These are phyloP conservation scores for Laothoe populi DNA, from an alignment of 2,888 invertebrate species.

Conservation along the genomic window DNA sequence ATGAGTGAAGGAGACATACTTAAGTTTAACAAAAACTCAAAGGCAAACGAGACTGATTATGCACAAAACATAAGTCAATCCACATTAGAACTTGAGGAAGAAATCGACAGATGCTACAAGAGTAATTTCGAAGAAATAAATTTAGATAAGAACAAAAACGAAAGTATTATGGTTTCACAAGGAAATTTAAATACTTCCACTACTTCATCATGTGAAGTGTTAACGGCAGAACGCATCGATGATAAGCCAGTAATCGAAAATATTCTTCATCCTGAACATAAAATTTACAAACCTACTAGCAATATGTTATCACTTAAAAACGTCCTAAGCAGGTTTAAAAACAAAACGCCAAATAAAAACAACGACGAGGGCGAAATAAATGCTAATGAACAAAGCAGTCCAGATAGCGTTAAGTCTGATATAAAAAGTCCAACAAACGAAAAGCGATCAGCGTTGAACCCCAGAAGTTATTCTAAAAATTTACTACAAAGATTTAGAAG, in stretches of 20 bases:
- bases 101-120: constrained; percentile 81
- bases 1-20: constrained; percentile 76
- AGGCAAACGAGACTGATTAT: constrained; percentile 63
- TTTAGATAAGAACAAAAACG: constrained; percentile 69
- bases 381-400: constrained; percentile 71
- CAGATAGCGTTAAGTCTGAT: constrained; percentile 65
- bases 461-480: constrained; percentile 78
- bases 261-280: constrained; percentile 92
- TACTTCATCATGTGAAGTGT: constrained; percentile 83
- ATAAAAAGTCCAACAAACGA: constrained; percentile 72
- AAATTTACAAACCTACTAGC: constrained; percentile 89
- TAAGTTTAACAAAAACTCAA: constrained; percentile 71
- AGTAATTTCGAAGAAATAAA: constrained; percentile 73
- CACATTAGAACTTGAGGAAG: constrained; percentile 78
- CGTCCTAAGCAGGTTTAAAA: constrained; percentile 82
- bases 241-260: constrained; percentile 76
- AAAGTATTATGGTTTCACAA: constrained; percentile 65
- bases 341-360: constrained; percentile 68
- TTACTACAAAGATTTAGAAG: constrained; percentile 78
- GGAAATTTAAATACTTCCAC: constrained; percentile 80
- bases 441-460: constrained; percentile 72
- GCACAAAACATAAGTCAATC: constrained; percentile 76
- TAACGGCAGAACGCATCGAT: constrained; percentile 73
- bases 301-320: constrained; percentile 83
- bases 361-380: constrained; percentile 70